Evolutionary conservation across 2,888 invertebrate species (phyloP), one percentile per base, ranked within the genome.

Genomic region (Limenitis camilla): DNA sequence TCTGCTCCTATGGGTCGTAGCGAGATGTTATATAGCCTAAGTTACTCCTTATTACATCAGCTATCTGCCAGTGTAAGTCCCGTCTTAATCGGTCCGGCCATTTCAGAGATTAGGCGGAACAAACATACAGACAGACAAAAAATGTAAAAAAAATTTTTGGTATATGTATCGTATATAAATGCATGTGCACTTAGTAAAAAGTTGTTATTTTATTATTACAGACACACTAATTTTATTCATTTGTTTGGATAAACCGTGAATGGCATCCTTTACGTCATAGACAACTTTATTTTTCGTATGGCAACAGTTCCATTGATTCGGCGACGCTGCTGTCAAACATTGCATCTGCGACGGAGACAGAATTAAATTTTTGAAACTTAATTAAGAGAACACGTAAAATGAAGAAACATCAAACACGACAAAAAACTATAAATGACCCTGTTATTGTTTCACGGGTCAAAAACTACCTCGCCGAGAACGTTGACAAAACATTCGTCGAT

Each of bases 381-480:
- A 46, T 51, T 42, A 38, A 46, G 53, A 40, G 49, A 50, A 35
- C 52, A 47, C 55, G 43, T 64, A 79, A 71, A 67, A 88, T 88
- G 88, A 88, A 88, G 78, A 88, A 88, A 74, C 82, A 85, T 53
- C 81, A 85, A 66, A 77, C 81, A n/a, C 72, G 84, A 58, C 81
- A 82, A 71, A 87, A 86, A 69, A 79, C 81, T 55, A 59, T 85
- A 39, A 83, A 74, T 65, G 91, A 91, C 68, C 90, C 89, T 5
- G 69, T 88, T 35, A 90, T 91, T 58, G 90, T 90, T 52, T 88
- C 89, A 62, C 88, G 91, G 50, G 91, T 91, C 31, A 90, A 90
- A 72, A 90, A 94, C 90, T 95, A 95, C 74, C 89, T 96, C 66
- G 93, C 93, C 60, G 92, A 92, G 65, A 94, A 95, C 84, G 92